Evolutionary conservation across 2,797 vertebrate genomes (phyloP).

Genomic region (Rhynchonycteris naso): DNA sequence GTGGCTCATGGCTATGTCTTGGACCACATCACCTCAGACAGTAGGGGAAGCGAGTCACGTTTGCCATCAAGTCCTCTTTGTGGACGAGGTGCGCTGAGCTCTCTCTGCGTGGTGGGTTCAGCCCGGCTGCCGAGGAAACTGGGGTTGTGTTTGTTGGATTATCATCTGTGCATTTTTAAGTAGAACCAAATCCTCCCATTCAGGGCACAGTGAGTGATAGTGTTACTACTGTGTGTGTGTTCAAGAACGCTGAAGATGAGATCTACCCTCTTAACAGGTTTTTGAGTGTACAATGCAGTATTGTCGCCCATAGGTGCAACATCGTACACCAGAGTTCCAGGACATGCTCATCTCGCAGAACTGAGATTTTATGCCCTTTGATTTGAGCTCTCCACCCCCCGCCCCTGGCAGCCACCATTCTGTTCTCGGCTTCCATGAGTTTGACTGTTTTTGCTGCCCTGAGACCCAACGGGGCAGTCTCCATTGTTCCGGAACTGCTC

Average conservation of each 20-base stretch:
- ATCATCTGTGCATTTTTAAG: neutral
- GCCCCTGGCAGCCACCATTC: neutral
- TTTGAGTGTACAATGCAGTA: neutral
- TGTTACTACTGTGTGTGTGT: neutral
- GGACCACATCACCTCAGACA: neutral
- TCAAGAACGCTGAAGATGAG: neutral
- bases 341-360: neutral
- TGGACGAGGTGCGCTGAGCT: fast-evolving
- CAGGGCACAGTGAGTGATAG: fast-evolving
- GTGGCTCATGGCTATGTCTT: neutral
- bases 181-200: neutral
- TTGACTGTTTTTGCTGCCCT: neutral
- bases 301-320: neutral
- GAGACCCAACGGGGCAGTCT: neutral
- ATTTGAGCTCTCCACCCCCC: neutral
- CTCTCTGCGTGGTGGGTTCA: fast-evolving
- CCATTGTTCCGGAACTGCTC: neutral
- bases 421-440: neutral
- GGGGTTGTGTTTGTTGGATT: neutral
- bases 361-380: neutral
- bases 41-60: neutral
- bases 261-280: neutral
- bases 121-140: fast-evolving
- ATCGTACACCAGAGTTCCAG: neutral
- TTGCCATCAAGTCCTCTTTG: neutral